Evolutionary conservation across 2,888 invertebrate species (phyloP), one percentile per base, ranked within the genome.

Genomic region (Plagodis dolabraria): DNA sequence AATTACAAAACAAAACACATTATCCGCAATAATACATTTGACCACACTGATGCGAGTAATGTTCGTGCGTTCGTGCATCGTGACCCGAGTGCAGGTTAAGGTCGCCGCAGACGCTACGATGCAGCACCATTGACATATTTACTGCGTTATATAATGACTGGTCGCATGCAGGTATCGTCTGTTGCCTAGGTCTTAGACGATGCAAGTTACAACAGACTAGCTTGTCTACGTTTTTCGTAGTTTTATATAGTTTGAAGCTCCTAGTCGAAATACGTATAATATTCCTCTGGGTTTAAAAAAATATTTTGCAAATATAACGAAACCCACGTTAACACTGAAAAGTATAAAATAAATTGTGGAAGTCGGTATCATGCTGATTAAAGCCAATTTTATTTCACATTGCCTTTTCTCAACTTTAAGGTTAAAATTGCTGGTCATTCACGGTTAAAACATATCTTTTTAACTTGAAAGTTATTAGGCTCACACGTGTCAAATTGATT

Each of bases 41-140:
- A 40, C 58, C 45, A 35, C 33, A 6, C 33, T 36, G 53, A 40
- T 43, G 53, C 40, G 33, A 46, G 9, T 53, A 33, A 57, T 51
- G 9, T 38, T 35, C 22, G 22, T 22, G 22, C 36, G 12, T 48
- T 50, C 57, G 50, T 46, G 56, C 53, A 45, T 53, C 64, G 57
- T 63, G 66, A 64, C 62, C 66, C 57, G 57, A 45, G 61, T 38
- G 22, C 68, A 66, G 83, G 86, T 84, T 79, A 81, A 85, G 86
- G 86, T 71, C 77, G 62, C 46, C 50, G 55, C 67, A 67, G 65
- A 72, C 68, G 65, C 38, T 11, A 70, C 67, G 60, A 60, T 70
- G 68, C 60, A 65, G 64, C 72, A 78, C 76, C 78, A 83, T 82
- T 83, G 85, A 82, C 80, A 82, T 78, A 79, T 83, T 76, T 81